Percentiles rank a stretch among this genome's conserved stretches.
phyloP scores from a whole-genome alignment of 2,888 invertebrate genomes.

The Cryptophagus acutangulus region DNA sequence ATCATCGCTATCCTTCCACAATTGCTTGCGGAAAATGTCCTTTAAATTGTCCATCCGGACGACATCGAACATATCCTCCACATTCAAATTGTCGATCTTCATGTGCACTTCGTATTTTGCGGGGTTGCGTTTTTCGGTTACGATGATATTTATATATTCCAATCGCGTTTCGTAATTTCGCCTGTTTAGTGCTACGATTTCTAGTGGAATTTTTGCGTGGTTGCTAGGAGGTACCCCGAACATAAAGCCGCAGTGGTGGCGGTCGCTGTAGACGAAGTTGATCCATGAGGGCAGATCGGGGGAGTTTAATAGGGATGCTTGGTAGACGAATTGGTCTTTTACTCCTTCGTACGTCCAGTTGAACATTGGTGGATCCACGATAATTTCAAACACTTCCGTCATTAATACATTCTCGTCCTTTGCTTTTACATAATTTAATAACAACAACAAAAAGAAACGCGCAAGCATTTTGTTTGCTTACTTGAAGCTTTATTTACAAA shows the following conservation, averaged over 20 bases:
- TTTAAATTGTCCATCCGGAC: constrained; percentile 66
- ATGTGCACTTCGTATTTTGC: constrained; percentile 75
- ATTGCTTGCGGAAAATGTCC: constrained; percentile 68
- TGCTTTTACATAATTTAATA: constrained; percentile 15
- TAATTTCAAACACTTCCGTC: constrained; percentile 74
- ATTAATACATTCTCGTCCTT: constrained; percentile 54
- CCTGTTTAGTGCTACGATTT: constrained; percentile 72
- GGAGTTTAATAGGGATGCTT: constrained; percentile 67
- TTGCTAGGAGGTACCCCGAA: constrained; percentile 74
- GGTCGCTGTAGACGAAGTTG: constrained; percentile 74
- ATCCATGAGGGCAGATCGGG: constrained; percentile 87
- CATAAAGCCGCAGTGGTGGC: constrained; percentile 72
- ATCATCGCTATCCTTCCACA: constrained; percentile 72
- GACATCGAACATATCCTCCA: constrained; percentile 77
- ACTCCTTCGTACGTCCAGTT: constrained; percentile 74
- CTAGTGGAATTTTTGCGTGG: constrained; percentile 55
- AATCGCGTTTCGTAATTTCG: constrained; percentile 72
- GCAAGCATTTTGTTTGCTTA: constrained; percentile 10
- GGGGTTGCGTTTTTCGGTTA: constrained; percentile 61
- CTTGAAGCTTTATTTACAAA: constrained; percentile 3
- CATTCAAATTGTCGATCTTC: constrained; percentile 85
- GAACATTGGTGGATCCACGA: constrained; percentile 71
- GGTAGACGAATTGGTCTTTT: constrained; percentile 61
- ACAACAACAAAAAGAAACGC: constrained; percentile 12
- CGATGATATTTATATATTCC: constrained; percentile 47